phyloP scores from a whole-genome alignment of 2,888 invertebrate genomes.

The Xylota sylvarum region DNA sequence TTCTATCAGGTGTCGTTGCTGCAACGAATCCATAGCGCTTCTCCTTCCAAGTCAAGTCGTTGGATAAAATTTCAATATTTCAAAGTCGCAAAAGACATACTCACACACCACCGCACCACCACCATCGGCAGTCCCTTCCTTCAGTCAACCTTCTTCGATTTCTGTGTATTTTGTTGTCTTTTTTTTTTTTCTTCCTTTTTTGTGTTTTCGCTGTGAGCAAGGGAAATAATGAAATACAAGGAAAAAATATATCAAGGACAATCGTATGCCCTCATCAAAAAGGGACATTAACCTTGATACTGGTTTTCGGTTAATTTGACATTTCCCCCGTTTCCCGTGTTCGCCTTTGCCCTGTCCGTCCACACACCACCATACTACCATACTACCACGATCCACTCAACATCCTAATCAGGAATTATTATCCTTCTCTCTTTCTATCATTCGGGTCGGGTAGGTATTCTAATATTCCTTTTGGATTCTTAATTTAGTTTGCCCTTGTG shows the following conservation, averaged over 20 bases:
- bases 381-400: constrained; percentile 24
- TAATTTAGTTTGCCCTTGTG: constrained; percentile 4
- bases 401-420: constrained; percentile 49
- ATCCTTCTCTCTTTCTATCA: constrained; percentile 1
- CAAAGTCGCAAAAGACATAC: constrained; percentile 19
- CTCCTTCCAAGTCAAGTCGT: constrained; percentile 1
- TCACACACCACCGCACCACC: not conserved
- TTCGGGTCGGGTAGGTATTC: not conserved
- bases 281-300: constrained; percentile 75
- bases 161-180: constrained; percentile 28
- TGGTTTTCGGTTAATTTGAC: constrained; percentile 70
- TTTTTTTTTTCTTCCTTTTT: not conserved
- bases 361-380: constrained; percentile 4
- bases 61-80: constrained; percentile 26
- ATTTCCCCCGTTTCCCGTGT: constrained; percentile 32
- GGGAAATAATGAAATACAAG: constrained; percentile 35
- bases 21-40: not conserved
- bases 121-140: not conserved
- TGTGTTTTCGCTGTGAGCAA: not conserved
- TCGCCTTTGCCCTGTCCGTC: not conserved
- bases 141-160: constrained; percentile 21
- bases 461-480: not conserved
- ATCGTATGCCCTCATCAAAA: constrained; percentile 68
- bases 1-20: constrained; percentile 71
- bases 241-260: constrained; percentile 71